Evolutionary conservation across 2,113 vertebrate genomes (phyloP), one percentile per base, ranked within the genome.

Genomic region (Pedionomus torquatus): DNA sequence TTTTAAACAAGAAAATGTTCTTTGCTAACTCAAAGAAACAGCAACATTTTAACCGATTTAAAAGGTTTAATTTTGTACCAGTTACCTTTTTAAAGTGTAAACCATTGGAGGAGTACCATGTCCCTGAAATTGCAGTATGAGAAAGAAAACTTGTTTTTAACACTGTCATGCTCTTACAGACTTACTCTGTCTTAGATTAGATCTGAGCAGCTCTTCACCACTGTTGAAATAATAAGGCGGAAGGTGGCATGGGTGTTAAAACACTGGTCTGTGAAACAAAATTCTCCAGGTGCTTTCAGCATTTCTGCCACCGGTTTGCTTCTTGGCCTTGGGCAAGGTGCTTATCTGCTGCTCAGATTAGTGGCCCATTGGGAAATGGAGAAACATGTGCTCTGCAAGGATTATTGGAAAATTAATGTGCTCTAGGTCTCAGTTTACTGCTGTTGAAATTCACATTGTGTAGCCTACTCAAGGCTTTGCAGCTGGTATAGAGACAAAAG

Each of bases 181-280:
- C 13, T 95, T 91, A 89, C 13, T 14, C 46, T 95, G 91, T 97
- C 93, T 94, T 77, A 91, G 90, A 97, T 95, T 89, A 95, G 78
- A 97, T 94, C 91, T 89, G 52, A 95, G 78, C 58, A 89, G 58
- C 70, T 85, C 70, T 92, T 92, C 63, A 85, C 61, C 37, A 23
- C 37, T 80, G 39, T 69, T 84, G 54, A 72, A 92, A 46, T 43
- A 69, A 77, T 75, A 77, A 90, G 48, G 70, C 87, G 49, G 74
- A 95, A 46, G 39, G 78, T 93, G 78, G 63, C 28, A 58, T 66
- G 43, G 39, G 7, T 91, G 75, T 90, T 93, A 83, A 91, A 94
- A 52, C 48, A 65, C n/a, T 52, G 30, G 44, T n/a, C 72, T 49
- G 37, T 65, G 74, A 87, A 95, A 87, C 57, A 90, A 77, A 92